Evolutionary conservation across 2,113 vertebrate species (phyloP).

Genomic region (Xiphorhynchus elegans): DNA sequence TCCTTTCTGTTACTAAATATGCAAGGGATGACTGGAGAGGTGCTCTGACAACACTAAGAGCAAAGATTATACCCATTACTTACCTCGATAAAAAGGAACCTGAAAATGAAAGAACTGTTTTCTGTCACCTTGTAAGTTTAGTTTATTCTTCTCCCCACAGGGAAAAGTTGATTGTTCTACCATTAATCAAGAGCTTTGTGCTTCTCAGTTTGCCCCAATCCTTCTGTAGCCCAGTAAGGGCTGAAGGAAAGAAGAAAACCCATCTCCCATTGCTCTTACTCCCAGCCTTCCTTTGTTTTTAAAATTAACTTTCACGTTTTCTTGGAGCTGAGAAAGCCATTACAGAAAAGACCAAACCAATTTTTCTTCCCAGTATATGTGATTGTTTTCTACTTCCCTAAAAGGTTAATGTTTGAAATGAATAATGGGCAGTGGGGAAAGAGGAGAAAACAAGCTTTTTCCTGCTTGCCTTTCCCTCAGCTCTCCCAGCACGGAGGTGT

Average conservation of each 20-base stretch:
- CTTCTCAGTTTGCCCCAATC: background rate
- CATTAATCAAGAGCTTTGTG: background rate
- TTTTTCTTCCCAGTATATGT: slow-evolving; percentile 6
- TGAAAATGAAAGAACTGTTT: background rate
- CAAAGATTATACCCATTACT: background rate
- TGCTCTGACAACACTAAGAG: background rate
- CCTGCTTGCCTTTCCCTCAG: background rate
- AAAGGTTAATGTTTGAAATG: slow-evolving; percentile 61
- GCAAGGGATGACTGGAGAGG: background rate
- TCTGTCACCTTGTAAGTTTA: background rate
- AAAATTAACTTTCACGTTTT: slow-evolving; percentile 41
- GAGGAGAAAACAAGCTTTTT: background rate
- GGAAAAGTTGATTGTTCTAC: background rate
- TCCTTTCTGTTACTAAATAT: slow-evolving; percentile 20
- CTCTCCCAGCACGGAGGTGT: background rate
- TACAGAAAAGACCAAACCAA: slow-evolving; percentile 50
- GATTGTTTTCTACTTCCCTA: slow-evolving; percentile 52
- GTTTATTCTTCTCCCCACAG: background rate
- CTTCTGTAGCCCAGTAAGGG: background rate
- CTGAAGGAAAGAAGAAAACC: background rate
- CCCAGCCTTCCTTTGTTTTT: background rate
- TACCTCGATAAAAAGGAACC: background rate
- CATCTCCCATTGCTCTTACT: background rate
- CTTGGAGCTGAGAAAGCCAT: slow-evolving; percentile 22
- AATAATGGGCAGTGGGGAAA: background rate